Base-by-base conservation (phyloP, 2,113 vertebrate genomes). In the Ameiurus melas region DNA sequence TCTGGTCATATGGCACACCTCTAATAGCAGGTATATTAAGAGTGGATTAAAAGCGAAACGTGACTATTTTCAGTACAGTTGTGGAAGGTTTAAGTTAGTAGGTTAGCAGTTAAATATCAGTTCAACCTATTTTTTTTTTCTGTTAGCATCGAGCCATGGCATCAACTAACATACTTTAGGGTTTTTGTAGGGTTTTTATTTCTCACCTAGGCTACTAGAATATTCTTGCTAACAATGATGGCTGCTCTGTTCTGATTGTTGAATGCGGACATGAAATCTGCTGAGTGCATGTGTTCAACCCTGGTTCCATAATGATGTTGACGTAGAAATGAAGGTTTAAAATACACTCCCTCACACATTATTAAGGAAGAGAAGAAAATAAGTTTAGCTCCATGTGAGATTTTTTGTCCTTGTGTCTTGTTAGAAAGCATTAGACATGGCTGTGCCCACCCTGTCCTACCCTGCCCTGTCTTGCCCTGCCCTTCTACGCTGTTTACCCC, bases 401-500 rank as follows among this genome's bases (percentile, higher is more conserved):
- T 25, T 20, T 73, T 60, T 60, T 60, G 73, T 55, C 27, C 77
- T 85, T 33, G 33, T 53, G 55, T 79, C 71, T 84, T 89, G 90
- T 85, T 66, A 33, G 64, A 83, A 57, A 90, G 70, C 82, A 86
- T 90, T 87, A 85, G 86, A 78, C 25, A 33, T 62, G 25, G 30
- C 71, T 66, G 27, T 66, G 33, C 5, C 68, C 60, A 53, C 55
- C 30, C 60, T 57, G 55, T 47, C 60, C 58, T 47, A 47, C 43
- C 5, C 58, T 70, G 53, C 55, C 60, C 58, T 47, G 53, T 9
- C 47, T 1, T 51, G 14, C 36, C 53, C 55, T 82, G 14, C 70
- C 70, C 19, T 68, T 53, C 57, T 62, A 47, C 33, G 62, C n/a
- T 80, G 77, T 80, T 80, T 87, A 64, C 68, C 84, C 86, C 80